Evolutionary conservation across 2,797 vertebrate genomes (phyloP).

Genomic region (Periophthalmus magnuspinnatus): DNA sequence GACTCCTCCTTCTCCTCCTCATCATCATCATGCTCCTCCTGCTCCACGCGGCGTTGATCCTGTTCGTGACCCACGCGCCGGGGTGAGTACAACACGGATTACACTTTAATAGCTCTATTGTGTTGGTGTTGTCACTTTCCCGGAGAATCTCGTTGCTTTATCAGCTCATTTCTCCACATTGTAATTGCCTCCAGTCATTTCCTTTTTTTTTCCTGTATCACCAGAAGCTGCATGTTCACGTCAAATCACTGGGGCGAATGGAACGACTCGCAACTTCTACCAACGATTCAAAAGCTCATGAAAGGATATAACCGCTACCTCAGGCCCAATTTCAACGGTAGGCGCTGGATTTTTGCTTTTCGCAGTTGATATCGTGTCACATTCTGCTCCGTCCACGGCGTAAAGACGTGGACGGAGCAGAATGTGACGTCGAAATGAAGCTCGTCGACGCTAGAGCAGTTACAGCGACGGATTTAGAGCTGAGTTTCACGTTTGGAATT

Average conservation of each 20-base stretch:
- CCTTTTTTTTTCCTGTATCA: neutral
- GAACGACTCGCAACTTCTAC: slow-evolving; percentile 77
- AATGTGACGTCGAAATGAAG: too few relatives aligned
- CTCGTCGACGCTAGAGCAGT: too few relatives aligned
- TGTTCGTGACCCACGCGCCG: slow-evolving; percentile 46
- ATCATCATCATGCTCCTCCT: slow-evolving; percentile 43
- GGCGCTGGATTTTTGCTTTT: neutral
- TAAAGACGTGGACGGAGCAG: too few relatives aligned
- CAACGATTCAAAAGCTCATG: slow-evolving; percentile 89
- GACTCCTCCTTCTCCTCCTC: too few relatives aligned
- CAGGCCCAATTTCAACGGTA: slow-evolving; percentile 89
- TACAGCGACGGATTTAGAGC: too few relatives aligned
- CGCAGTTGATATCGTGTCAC: neutral
- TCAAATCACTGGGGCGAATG: slow-evolving; percentile 70
- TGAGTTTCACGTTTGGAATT: too few relatives aligned
- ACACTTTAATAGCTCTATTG: neutral
- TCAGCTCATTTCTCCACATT: neutral
- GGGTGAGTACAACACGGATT: slow-evolving; percentile 55
- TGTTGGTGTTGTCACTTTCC: neutral
- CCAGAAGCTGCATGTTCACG: slow-evolving; percentile 54
- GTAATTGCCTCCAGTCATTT: neutral
- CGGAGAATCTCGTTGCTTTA: slow-evolving; percentile 2
- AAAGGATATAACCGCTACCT: slow-evolving; percentile 90
- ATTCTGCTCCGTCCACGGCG: too few relatives aligned
- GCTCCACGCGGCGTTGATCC: slow-evolving; percentile 47